A percentile compares a stretch with the other conserved stretches of the same genome.
These are phyloP conservation scores for Lycocerus yunnanus DNA, from an alignment of 2,888 invertebrate genomes.

Conservation along the genomic window DNA sequence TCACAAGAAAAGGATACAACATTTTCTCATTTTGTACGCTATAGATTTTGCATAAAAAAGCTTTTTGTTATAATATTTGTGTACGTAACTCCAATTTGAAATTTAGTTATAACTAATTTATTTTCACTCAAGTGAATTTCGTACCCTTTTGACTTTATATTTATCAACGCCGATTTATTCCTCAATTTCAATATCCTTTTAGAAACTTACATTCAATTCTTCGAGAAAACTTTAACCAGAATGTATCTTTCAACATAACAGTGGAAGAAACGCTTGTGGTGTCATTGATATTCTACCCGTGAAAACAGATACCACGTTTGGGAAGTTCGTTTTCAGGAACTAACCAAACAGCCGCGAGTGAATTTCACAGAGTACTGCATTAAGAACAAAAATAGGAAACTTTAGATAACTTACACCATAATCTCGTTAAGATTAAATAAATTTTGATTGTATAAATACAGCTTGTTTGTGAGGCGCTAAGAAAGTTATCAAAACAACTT, in stretches of 20 bases:
- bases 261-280: constrained; percentile 34
- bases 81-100: too few relatives aligned
- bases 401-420: constrained; percentile 16
- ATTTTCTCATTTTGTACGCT: too few relatives aligned
- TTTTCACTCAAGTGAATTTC: constrained; percentile 10
- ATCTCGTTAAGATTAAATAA: constrained; percentile 5
- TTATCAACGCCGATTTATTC: constrained; percentile 34
- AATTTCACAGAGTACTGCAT: constrained; percentile 38
- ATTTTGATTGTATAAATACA: background rate
- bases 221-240: constrained; percentile 19
- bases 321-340: constrained; percentile 41
- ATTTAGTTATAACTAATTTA: constrained; percentile 10
- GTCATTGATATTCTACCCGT: constrained; percentile 47
- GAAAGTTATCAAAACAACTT: background rate
- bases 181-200: constrained; percentile 33
- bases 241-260: constrained; percentile 32
- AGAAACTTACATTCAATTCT: constrained; percentile 25
- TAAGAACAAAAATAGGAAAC: constrained; percentile 29
- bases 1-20: too few relatives aligned
- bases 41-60: too few relatives aligned
- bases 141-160: constrained; percentile 30
- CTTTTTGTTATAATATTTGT: too few relatives aligned
- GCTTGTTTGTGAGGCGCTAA: background rate
- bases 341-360: constrained; percentile 37
- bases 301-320: constrained; percentile 44